Conservation (phyloP, 2,113 vertebrate species). For the Numida meleagris region DNA sequence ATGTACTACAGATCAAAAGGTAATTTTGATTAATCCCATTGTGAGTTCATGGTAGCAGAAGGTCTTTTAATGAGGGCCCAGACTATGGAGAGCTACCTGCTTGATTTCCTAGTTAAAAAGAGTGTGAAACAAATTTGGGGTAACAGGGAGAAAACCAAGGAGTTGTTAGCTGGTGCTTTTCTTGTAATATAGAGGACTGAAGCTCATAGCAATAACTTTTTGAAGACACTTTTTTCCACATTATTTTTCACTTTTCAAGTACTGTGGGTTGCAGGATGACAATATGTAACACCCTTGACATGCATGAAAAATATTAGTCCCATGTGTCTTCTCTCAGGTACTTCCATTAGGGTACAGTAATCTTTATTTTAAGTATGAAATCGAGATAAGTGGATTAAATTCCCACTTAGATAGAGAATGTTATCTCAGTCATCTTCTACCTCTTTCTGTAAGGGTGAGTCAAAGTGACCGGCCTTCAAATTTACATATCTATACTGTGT, state of each 20-base stretch:
- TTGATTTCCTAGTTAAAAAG: neutral
- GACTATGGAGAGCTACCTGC: neutral
- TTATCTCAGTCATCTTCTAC: neutral
- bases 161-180: neutral
- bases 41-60: neutral
- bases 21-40: neutral
- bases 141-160: neutral
- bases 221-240: neutral
- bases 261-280: neutral
- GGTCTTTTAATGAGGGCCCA: neutral
- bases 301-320: neutral
- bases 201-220: neutral
- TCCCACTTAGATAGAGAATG: fast-evolving
- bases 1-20: neutral
- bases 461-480: neutral
- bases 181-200: neutral
- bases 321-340: neutral
- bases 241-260: neutral
- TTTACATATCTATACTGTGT: neutral
- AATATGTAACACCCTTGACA: neutral
- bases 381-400: neutral
- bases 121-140: neutral
- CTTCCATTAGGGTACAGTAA: neutral
- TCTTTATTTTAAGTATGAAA: neutral
- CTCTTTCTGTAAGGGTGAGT: neutral